phyloP scores from a whole-genome alignment of 2,888 invertebrate genomes.

The Peribatodes rhomboidaria region DNA sequence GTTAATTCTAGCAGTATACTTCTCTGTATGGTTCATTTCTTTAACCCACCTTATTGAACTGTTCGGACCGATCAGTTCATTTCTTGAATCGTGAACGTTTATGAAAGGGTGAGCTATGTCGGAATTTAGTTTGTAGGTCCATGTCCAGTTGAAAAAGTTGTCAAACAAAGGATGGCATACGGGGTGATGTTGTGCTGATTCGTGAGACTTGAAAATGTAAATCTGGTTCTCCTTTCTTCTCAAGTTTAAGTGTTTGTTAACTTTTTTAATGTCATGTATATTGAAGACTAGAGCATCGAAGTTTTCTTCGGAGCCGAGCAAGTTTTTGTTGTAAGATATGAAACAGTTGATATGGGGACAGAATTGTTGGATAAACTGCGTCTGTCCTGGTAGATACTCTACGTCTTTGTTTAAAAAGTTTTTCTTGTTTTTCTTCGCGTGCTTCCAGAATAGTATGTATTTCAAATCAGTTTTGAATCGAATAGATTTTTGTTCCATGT shows the following conservation, averaged over 20 bases:
- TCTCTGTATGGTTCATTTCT: constrained; percentile 57
- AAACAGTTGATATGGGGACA: constrained; percentile 75
- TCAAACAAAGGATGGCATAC: constrained; percentile 68
- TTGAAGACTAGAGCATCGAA: constrained; percentile 75
- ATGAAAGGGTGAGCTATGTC: constrained; percentile 72
- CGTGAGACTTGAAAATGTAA: constrained; percentile 72
- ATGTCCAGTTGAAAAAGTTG: constrained; percentile 78
- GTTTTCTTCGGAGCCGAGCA: constrained; percentile 58
- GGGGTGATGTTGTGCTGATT: constrained; percentile 65
- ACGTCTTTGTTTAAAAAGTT: constrained; percentile 42
- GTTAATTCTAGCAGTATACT: constrained; percentile 49
- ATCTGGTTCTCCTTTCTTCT: constrained; percentile 64
- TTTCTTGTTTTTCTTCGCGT: constrained; percentile 44
- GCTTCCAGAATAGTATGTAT: constrained; percentile 74
- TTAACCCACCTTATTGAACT: constrained; percentile 60
- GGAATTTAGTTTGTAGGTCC: constrained; percentile 77
- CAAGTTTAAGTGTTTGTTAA: constrained; percentile 56
- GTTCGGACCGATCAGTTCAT: constrained; percentile 66
- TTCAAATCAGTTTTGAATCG: constrained; percentile 72
- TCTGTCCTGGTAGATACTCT: constrained; percentile 61
- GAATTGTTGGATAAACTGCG: constrained; percentile 67
- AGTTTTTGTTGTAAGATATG: constrained; percentile 66
- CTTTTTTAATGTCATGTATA: constrained; percentile 57
- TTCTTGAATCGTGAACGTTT: constrained; percentile 58
- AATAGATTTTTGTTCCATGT: constrained; percentile 34